Evolutionary conservation across 1,140 invertebrate genomes (phyloP), one percentile per base, ranked within the genome.

Genomic region (Leptinotarsa lineolata): DNA sequence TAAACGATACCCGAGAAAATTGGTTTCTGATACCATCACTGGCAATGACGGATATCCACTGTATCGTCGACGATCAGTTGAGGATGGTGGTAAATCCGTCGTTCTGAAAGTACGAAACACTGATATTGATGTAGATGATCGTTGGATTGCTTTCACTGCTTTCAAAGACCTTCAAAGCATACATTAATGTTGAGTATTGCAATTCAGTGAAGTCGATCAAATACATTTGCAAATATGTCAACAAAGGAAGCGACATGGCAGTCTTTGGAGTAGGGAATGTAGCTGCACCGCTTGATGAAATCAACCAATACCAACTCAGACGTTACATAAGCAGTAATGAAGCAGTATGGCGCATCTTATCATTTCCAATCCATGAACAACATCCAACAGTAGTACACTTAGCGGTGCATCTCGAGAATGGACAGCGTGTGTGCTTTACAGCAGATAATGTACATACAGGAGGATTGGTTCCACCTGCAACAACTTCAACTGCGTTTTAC

Each of bases 321-420:
- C 45, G 86, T 39, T 87, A 87, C 78, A 79, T 88, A 21, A 84
- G 80, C 66, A 83, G 81, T 46, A 82, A 82, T 75, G 85, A 88
- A 83, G 83, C 86, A 46, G 73, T 84, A 70, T 86, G 85, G 79
- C 69, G 80, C 75, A 77, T 82, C 76, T 78, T 78, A 39, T 46
- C 73, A 78, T 82, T 85, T 74, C 64, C 81, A 12, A 82, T 85
- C 70, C 85, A 88, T 77, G 83, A 87, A 79, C n/a, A n/a, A n/a
- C n/a, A n/a, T n/a, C n/a, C n/a, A n/a, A n/a, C n/a, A n/a, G n/a
- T n/a, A n/a, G n/a, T n/a, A n/a, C 83, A 85, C 74, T 80, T 88
- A 39, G 80, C 80, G 6, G 85, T 88, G 11, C 86, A 88, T 83
- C 74, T 89, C 16, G 80, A 85, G 77, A 85, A 84, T 80, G 81